Base-by-base conservation (phyloP, 2,113 vertebrate genomes). In the Nematolebias whitei region DNA sequence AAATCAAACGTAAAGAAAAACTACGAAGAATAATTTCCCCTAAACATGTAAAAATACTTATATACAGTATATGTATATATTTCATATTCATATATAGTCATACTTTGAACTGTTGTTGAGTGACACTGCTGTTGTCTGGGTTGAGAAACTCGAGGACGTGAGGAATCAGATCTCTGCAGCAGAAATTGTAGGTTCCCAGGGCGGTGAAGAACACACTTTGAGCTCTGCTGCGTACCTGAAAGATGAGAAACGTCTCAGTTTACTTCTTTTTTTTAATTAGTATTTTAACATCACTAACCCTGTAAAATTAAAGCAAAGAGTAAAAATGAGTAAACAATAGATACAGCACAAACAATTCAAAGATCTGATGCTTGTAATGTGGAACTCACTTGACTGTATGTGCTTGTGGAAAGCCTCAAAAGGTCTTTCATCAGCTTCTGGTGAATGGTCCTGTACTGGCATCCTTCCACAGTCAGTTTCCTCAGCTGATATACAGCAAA, bases 31-130 rank as follows among this genome's bases (percentile, higher is more conserved):
- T 5, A 19, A 35, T 24, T 41, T 20, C 10, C 32, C 9, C 22
- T 19, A 24, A 51, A 45, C 5, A 39, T 52, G 6, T 18, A 41
- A 59, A 44, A n/a, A 45, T n/a, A 23, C 41, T 20, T n/a, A n/a
- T n/a, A n/a, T n/a, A n/a, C n/a, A n/a, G 12, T 14, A 40, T 10
- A 19, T 45, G 2, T 49, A 56, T 15, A 12, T 29, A 24, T 12
- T 66, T 41, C 1, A 3, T n/a, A 35, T 29, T 60, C 61, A 2
- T 59, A n/a, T 63, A 35, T 22, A 26, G 44, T 16, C 72, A 20
- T 96, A 98, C 97, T 94, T 99, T 99, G 85, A 98, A 97, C 61
- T 99, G 97, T 75, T 99, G 96, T 67, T 97, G 96, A 26, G 93
- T 96, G 83, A 98, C 90, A 43, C 93, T 87, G 63, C 92, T 90